These are phyloP conservation scores for Aethes cnicana DNA, from an alignment of 2,888 invertebrate species.

Conservation along the genomic window DNA sequence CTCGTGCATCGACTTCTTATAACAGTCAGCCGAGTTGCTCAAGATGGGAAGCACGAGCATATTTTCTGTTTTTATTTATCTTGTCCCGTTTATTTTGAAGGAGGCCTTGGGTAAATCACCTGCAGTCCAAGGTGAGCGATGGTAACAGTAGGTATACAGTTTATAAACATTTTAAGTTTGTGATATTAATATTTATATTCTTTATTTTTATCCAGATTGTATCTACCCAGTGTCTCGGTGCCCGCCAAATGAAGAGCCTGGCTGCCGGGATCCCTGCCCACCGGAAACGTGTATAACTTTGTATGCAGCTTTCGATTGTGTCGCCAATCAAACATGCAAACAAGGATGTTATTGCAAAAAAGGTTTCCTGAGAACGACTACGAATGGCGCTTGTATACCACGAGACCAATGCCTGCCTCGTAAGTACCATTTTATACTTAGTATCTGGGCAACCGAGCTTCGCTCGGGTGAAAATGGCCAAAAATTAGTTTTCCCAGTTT, in stretches of 20 bases:
- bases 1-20: not conserved
- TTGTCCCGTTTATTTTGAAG: not conserved
- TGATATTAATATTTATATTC: not conserved
- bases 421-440: too few relatives aligned
- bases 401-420: conserved; percentile 17
- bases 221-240: not conserved
- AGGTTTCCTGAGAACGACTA: conserved; percentile 7
- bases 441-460: too few relatives aligned
- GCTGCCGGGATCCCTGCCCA: conserved; percentile 12
- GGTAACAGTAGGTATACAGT: too few relatives aligned
- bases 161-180: too few relatives aligned
- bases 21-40: not conserved
- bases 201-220: not conserved
- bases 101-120: conserved; percentile 4
- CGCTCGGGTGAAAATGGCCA: too few relatives aligned
- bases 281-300: conserved; percentile 5
- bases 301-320: conserved; percentile 6
- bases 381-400: conserved; percentile 16
- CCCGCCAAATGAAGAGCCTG: conserved; percentile 12
- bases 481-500: too few relatives aligned
- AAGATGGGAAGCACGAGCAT: not conserved
- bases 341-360: conserved; percentile 23
- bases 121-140: not conserved
- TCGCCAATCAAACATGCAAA: conserved; percentile 18
- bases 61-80: not conserved